phyloP scores from a whole-genome alignment of 2,888 invertebrate species.

The Anorthoa munda region DNA sequence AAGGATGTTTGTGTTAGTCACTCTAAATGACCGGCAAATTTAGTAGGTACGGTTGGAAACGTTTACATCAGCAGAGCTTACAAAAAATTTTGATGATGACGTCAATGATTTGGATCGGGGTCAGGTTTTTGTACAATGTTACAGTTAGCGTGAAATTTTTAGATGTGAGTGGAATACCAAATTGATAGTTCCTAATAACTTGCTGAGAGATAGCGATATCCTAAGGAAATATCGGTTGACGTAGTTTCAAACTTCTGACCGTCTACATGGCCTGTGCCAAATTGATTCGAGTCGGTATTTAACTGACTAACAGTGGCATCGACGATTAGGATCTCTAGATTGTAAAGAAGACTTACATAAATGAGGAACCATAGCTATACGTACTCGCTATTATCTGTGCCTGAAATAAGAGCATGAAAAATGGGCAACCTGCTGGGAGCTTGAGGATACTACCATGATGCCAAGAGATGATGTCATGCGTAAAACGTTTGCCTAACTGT shows the following conservation, averaged over 20 bases:
- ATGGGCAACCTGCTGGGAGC: not conserved
- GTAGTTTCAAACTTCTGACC: not conserved
- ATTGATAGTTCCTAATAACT: not conserved
- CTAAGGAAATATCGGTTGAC: not conserved
- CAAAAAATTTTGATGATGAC: slow-evolving; percentile 43
- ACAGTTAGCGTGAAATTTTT: slow-evolving; percentile 19
- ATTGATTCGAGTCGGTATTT: not conserved
- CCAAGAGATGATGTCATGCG: not conserved
- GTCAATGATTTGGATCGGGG: slow-evolving; percentile 43
- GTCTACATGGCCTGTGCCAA: not conserved
- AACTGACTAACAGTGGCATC: not conserved
- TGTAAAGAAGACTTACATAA: not conserved
- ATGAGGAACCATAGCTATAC: not conserved
- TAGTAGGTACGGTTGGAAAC: slow-evolving; percentile 37
- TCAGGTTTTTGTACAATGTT: slow-evolving; percentile 24
- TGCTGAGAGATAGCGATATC: not conserved
- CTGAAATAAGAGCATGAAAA: not conserved
- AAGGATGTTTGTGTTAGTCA: slow-evolving; percentile 67
- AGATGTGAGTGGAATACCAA: not conserved
- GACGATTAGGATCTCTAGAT: not conserved
- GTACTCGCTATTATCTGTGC: not conserved
- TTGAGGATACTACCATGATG: not conserved
- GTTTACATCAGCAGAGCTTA: slow-evolving; percentile 35
- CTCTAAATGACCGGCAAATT: slow-evolving; percentile 59
- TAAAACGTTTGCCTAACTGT: not conserved